Percentiles rank a stretch among this genome's conserved stretches.
phyloP scores from a whole-genome alignment of 2,888 invertebrate genomes.

The Perizoma affinitatum region DNA sequence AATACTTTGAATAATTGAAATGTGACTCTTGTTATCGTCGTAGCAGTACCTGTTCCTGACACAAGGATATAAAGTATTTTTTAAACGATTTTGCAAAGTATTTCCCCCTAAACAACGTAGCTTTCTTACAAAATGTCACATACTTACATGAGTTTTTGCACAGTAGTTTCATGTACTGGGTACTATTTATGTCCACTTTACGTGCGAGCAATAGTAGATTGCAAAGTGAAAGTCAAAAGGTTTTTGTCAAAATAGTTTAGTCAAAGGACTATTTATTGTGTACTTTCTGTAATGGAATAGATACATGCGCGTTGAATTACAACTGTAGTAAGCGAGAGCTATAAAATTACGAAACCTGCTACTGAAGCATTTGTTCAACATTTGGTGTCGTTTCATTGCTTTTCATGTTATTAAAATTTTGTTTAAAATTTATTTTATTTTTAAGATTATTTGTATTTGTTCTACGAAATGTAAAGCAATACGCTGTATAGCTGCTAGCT shows the following conservation, averaged over 20 bases:
- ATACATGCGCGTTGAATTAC: conserved; percentile 18
- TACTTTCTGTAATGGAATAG: conserved; percentile 17
- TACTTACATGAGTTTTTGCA: background rate
- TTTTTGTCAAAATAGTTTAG: too few species aligned
- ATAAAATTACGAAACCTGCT: conserved; percentile 13
- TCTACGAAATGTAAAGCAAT: too few species aligned
- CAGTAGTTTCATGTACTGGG: background rate
- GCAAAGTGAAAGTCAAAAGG: too few species aligned
- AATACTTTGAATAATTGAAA: too few species aligned
- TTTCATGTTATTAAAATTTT: background rate
- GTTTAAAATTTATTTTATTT: too few species aligned
- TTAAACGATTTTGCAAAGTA: conserved; percentile 17
- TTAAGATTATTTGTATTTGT: too few species aligned
- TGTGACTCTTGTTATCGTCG: conserved; percentile 24
- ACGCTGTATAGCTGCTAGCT: too few species aligned
- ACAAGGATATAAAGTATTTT: conserved; percentile 24
- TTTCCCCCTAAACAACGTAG: background rate
- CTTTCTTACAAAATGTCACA: conserved; percentile 13
- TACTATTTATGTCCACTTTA: too few species aligned
- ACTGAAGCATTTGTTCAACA: conserved; percentile 9
- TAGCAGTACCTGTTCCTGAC: conserved; percentile 25
- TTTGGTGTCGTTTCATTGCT: conserved; percentile 13
- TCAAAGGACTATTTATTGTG: conserved; percentile 9
- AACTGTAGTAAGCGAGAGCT: conserved; percentile 8
- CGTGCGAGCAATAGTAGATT: too few species aligned